Percentiles rank a stretch among this genome's conserved stretches.
phyloP scores from a whole-genome alignment of 2,888 invertebrate genomes.

The Theretra japonica region DNA sequence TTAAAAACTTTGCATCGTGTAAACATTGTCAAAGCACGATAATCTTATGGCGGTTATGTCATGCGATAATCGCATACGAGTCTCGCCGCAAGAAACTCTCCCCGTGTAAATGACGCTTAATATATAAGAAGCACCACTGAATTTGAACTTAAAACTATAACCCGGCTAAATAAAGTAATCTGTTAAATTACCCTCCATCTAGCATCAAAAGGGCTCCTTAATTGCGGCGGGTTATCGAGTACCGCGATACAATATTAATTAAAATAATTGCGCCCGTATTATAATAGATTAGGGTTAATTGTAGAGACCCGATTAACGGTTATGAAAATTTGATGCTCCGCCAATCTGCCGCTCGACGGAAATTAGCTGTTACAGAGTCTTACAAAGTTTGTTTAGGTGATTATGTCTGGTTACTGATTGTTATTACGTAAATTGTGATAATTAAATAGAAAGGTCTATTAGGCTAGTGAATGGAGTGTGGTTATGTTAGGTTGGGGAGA shows the following conservation, averaged over 20 bases:
- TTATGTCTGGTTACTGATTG: no score
- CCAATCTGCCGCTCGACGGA: background rate
- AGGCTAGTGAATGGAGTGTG: no score
- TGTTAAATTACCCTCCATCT: background rate
- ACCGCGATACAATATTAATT: slow-evolving; percentile 2
- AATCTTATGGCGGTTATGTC: no score
- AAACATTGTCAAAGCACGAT: no score
- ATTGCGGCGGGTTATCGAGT: slow-evolving; percentile 1
- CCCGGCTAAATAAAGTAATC: background rate
- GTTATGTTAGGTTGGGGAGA: no score
- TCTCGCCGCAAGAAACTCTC: no score
- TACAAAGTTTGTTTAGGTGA: background rate
- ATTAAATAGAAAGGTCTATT: no score
- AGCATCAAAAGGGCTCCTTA: background rate
- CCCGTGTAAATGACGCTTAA: no score
- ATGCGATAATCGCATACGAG: no score
- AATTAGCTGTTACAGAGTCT: background rate
- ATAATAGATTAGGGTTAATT: slow-evolving; percentile 23
- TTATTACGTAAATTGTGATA: no score
- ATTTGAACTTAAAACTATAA: background rate
- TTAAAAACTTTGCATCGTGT: no score
- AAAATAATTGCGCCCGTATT: slow-evolving; percentile 16
- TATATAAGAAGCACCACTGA: background rate
- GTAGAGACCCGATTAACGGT: background rate
- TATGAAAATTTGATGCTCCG: slow-evolving; percentile 16